Conservation (phyloP, 2,888 invertebrate genomes). For the Chromoteleia sp. region DNA sequence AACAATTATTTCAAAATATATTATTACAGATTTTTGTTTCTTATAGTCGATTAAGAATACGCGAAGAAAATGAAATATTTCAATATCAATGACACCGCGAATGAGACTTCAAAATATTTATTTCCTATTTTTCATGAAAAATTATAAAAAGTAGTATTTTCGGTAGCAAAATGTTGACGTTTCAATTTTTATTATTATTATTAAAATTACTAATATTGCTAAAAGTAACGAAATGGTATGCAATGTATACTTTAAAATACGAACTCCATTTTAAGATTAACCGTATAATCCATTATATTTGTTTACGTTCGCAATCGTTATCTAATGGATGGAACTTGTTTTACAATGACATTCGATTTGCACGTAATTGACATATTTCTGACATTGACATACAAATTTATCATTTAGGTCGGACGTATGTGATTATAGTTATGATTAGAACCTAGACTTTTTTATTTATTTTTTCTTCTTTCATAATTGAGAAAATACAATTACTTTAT, state of each 20-base stretch:
- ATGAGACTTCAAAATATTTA: neutral
- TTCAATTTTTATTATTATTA: too few species aligned
- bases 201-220: too few species aligned
- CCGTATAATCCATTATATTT: neutral
- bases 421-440: constrained; percentile 34
- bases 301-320: constrained; percentile 10
- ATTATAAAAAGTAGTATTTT: too few species aligned
- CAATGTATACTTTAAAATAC: neutral
- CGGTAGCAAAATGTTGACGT: too few species aligned
- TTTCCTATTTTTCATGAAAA: too few species aligned
- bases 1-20: too few species aligned
- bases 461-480: neutral
- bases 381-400: constrained; percentile 50
- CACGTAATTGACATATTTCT: constrained; percentile 32
- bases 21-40: too few species aligned
- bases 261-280: constrained; percentile 10
- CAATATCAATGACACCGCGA: too few species aligned
- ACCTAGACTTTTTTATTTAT: constrained; percentile 21
- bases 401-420: constrained; percentile 25
- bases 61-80: too few species aligned
- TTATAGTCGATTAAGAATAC: too few species aligned
- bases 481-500: constrained; percentile 14
- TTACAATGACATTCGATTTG: constrained; percentile 30
- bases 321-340: constrained; percentile 39
- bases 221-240: too few species aligned